Base-by-base conservation (phyloP, 2,888 invertebrate species). In the Cataglyphis altisquamis region DNA sequence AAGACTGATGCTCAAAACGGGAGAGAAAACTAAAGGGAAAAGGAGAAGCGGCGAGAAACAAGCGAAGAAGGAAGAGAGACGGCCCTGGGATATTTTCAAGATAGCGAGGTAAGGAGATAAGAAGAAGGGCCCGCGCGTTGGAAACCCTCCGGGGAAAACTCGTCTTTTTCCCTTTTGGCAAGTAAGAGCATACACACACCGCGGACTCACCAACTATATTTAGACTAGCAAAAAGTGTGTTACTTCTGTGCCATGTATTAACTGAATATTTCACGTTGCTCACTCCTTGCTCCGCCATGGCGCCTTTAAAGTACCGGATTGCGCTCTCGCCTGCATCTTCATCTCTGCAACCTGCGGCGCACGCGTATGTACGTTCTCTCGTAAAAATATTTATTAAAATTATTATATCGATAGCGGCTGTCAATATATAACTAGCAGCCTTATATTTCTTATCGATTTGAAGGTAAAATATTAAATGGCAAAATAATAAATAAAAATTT, bases 151-250 rank as follows among this genome's bases (percentile, higher is more conserved):
- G 62, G 86, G 84, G 86, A 88, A 81, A 83, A 72, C 62, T 82
- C 66, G 75, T 74, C 83, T 85, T 84, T 80, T 85, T 66, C 82
- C 77, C 84, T 83, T 84, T 87, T 75, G 72, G 77, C 82, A 90
- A 89, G 91, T 89, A 88, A 90, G 88, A 89, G 86, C 89, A 85
- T 84, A 52, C 41, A 41, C 9, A 10, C 41, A 41, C 10, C n/a
- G 39, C 41, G 21, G 62, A 84, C 89, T 83, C 80, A 83, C 82
- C 72, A 77, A 73, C 68, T 82, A 81, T 82, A 86, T 80, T 72
- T 84, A 64, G 74, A 84, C 84, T 84, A 84, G 81, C 81, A 82
- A 89, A 89, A 82, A 89, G 88, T 67, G 88, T 78, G 68, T 87
- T 75, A 64, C 83, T 88, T 67, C 73, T 39, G 48, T 8, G 45